These are phyloP conservation scores for Graphium colonna DNA, from an alignment of 2,888 invertebrate species.

Conservation along the genomic window DNA sequence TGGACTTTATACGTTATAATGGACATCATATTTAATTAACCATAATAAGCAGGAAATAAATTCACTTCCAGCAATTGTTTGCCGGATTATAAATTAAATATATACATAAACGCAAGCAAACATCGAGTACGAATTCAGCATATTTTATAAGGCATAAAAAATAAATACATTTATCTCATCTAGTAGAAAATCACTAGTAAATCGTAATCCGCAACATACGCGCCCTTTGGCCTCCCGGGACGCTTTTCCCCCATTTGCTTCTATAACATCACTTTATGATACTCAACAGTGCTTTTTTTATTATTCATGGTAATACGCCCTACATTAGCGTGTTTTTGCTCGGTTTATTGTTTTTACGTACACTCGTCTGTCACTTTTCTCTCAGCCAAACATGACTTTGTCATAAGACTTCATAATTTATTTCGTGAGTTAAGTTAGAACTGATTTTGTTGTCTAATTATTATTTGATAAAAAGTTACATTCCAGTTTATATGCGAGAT, in stretches of 20 bases:
- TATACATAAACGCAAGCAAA: no score
- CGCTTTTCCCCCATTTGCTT: slow-evolving; percentile 67
- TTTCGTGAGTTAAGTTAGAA: no score
- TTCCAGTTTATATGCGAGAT: no score
- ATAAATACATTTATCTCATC: slow-evolving; percentile 11
- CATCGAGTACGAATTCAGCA: no score
- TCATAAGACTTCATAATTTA: slow-evolving; percentile 42
- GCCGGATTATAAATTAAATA: no score
- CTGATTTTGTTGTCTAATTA: no score
- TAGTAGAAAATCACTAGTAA: slow-evolving; percentile 22
- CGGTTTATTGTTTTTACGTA: slow-evolving; percentile 46
- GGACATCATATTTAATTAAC: no score
- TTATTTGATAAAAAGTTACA: no score
- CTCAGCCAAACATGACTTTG: slow-evolving; percentile 36
- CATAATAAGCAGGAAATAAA: no score
- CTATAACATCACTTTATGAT: slow-evolving; percentile 73
- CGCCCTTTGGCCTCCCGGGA: slow-evolving; percentile 47
- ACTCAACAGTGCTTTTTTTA: slow-evolving; percentile 66
- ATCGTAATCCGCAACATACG: slow-evolving; percentile 28
- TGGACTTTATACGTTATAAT: no score
- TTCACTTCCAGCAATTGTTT: no score
- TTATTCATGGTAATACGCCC: slow-evolving; percentile 71
- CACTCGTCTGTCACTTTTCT: slow-evolving; percentile 38
- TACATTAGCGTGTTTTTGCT: slow-evolving; percentile 63
- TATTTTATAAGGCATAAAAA: no score